Evolutionary conservation across 2,797 vertebrate species (phyloP), one percentile per base, ranked within the genome.

Genomic region (Lutjanus argentimaculatus): DNA sequence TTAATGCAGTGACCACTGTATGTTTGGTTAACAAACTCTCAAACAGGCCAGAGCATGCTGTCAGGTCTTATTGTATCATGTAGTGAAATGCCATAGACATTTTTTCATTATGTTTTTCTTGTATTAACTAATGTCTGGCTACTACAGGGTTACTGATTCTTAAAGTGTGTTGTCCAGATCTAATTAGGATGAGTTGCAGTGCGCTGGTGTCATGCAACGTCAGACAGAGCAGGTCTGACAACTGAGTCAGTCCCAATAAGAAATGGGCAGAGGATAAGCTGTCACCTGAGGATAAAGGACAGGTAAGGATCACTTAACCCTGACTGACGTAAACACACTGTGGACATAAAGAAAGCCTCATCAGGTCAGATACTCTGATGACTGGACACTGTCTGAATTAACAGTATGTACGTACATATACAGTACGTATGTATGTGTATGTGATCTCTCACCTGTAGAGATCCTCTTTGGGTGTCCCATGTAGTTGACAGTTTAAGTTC

Each of bases 211-310:
- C 67, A 80, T 67, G 84, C 63, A 19, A 49, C 6, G 7, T 81
- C 78, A 82, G 46, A 48, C 77, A 62, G 72, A 80, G 70, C 67
- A 51, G 57, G n/a, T 30, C 70, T 48, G 64, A 77, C 57, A 67
- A 63, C 42, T 67, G 58, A 82, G 70, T 84, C 77, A 71, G 5
- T 30, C 67, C 67, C 75, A 63, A 14, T 43, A 42, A 75, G 67
- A 55, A 57, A 65, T 67, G 11, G 21, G 72, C 69, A 6, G 8
- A 71, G 79, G 70, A 55, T 87, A 75, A 84, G 51, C 79, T 30
- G 67, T 76, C 82, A 84, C 57, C 71, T 83, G 22, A 86, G 86
- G 85, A 72, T 89, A 82, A 89, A 82, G 79, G 76, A 76, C 82
- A 75, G 51, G 67, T 80, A 66, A 85, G 80, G 74, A 72, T 67